Base-by-base conservation (phyloP, 2,113 vertebrate species). In the Calidris pygmaea region DNA sequence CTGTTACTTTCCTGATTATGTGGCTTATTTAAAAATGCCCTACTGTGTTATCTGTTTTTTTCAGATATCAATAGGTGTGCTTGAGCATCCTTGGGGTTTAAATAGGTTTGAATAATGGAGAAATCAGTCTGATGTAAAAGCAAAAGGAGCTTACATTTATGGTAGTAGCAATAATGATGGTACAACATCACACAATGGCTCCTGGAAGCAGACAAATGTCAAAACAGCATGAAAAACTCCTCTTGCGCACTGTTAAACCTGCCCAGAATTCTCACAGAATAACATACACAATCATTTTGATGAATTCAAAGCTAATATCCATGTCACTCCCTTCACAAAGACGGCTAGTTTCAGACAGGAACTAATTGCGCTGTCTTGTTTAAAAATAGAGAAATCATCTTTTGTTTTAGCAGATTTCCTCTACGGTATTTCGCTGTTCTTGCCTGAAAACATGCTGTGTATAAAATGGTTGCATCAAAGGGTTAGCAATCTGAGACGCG, bases 191-290 rank as follows among this genome's bases (percentile, higher is more conserved):
- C 73, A 95, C 87, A 95, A 89, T 48, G 55, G 63, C 82, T 93
- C 67, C 87, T 92, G 76, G 67, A 95, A 97, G 86, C 52, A 91
- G 71, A 94, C 72, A 92, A 96, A 93, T 93, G 87, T 95, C 87
- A 94, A 95, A 97, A 87, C 85, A 97, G 87, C 91, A 66, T 37
- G 87, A 94, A 94, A 93, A 95, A 32, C 58, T 65, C 45, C 34
- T 93, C 70, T 67, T 74, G n/a, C 58, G 85, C 83, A 65, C 79
- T 79, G 53, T 29, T 71, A 94, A 90, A 71, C 15, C 72, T 75
- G 48, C 35, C 53, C 45, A 93, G 88, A 70, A 70, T 90, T 85
- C 91, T 86, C 43, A 43, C 59, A 91, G 66, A 85, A 58, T 47
- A 92, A 87, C 50, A 82, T 10, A 88, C 29, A 62, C 20, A 32